Conservation (phyloP, 2,888 invertebrate genomes). For the Himalopsyche japonica region DNA sequence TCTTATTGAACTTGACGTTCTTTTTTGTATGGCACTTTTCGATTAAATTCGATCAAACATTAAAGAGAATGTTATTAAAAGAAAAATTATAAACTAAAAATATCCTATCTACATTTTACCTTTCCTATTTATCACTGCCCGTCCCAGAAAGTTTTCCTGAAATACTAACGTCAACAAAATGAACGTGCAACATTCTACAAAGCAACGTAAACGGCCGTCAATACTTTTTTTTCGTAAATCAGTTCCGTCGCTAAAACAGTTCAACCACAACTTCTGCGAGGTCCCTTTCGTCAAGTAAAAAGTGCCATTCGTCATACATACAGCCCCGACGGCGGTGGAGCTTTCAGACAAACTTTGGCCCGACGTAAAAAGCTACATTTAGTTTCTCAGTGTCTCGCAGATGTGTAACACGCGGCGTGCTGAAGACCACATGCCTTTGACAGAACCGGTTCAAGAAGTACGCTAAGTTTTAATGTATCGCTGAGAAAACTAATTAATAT, state of each 20-base stretch:
- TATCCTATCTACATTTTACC: too few species aligned
- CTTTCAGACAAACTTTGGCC: constrained; percentile 12
- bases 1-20: too few species aligned
- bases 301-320: constrained; percentile 30
- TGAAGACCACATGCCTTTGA: background rate
- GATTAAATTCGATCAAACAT: too few species aligned
- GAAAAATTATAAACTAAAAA: too few species aligned
- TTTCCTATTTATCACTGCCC: too few species aligned
- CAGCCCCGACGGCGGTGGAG: constrained; percentile 9
- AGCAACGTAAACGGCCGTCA: background rate
- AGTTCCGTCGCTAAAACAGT: background rate
- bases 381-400: background rate
- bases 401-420: background rate
- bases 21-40: too few species aligned
- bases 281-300: constrained; percentile 16
- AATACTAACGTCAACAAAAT: too few species aligned
- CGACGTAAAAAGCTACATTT: background rate
- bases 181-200: too few species aligned
- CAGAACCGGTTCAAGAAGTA: background rate
- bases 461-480: background rate
- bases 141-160: too few species aligned
- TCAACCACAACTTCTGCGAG: background rate
- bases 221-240: background rate
- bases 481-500: background rate
- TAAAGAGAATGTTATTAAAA: too few species aligned